A percentile compares a stretch with the other conserved stretches of the same genome.
Evolutionary conservation across 2,113 vertebrate genomes (phyloP).

Genomic region (Oncorhynchus tshawytscha): DNA sequence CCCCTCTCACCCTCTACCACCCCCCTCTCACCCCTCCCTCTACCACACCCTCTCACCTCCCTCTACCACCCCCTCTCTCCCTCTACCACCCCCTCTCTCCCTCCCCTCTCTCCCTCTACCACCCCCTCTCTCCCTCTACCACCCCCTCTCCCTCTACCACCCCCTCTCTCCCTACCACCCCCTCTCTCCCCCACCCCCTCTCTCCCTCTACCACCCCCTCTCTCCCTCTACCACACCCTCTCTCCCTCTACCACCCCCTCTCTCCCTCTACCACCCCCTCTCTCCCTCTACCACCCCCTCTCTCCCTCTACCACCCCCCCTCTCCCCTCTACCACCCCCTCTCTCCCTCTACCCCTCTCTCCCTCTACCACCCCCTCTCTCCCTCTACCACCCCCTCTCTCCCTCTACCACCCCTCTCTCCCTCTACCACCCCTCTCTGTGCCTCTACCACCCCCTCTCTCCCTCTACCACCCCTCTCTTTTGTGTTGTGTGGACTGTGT

Average conservation of each 20-base stretch:
- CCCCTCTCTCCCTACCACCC: slow-evolving; percentile 7
- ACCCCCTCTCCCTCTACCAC: neutral
- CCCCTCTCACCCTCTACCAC: neutral
- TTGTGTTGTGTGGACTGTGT: too few relatives aligned
- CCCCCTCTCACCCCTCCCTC: too few relatives aligned
- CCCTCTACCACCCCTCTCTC: neutral
- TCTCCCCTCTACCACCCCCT: too few relatives aligned
- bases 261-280: too few relatives aligned
- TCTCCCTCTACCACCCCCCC: too few relatives aligned
- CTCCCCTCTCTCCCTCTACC: neutral
- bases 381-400: neutral
- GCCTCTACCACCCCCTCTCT: neutral
- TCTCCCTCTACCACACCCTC: neutral
- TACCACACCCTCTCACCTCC: too few relatives aligned
- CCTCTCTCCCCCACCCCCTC: neutral
- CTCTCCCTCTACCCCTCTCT: too few relatives aligned
- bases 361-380: too few relatives aligned
- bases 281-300: too few relatives aligned
- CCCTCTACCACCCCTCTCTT: neutral
- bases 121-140: neutral
- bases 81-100: too few relatives aligned
- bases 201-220: too few relatives aligned
- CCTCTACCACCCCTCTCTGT: neutral
- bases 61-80: too few relatives aligned
- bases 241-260: neutral